Evolutionary conservation across 1,140 invertebrate genomes (phyloP), one percentile per base, ranked within the genome.

Genomic region (Calliphora vicina): DNA sequence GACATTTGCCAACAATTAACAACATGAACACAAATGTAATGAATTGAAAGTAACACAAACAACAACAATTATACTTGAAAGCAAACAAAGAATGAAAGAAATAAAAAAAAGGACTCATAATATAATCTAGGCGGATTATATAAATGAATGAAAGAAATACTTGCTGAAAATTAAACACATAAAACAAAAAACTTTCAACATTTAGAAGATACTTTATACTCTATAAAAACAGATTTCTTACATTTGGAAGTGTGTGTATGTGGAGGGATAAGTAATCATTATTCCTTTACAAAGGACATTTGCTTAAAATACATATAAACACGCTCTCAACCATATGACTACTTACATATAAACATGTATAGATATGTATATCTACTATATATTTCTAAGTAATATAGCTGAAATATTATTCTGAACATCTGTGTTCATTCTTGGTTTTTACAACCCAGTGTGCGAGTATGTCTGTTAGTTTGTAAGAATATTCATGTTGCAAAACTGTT

Each of bases 1-100:
- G 61, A 67, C 61, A 67, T 67, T 67, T 67, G 61, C 61, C 61
- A 67, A 67, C 61, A 67, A 67, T 67, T 67, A 67, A 67, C n/a
- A 67, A 67, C n/a, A 67, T 23, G n/a, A 67, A 67, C n/a, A 67
- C 45, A 50, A 50, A 50, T 50, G 45, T 17, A 50, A 50, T 50
- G 45, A 50, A 17, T 50, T 25, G 61, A 67, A 67, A 67, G n/a
- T 23, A 23, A 23, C n/a, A 23, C n/a, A 50, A 50, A 13, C 12
- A 57, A n/a, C 45, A 57, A 57, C 50, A 57, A 17, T n/a, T 17
- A 57, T n/a, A n/a, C 15, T 57, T n/a, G n/a, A 15, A 57, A 57
- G 17, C 13, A 57, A 57, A 57, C 45, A 57, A 57, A 57, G 0
- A 57, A 13, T 57, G 50, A 15, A 57, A 57, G n/a, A 67, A 67